These are phyloP conservation scores for Holothuria glaberrima DNA, from an alignment of 35 echinoderm and acorn worm genomes.

Conservation along the genomic window DNA sequence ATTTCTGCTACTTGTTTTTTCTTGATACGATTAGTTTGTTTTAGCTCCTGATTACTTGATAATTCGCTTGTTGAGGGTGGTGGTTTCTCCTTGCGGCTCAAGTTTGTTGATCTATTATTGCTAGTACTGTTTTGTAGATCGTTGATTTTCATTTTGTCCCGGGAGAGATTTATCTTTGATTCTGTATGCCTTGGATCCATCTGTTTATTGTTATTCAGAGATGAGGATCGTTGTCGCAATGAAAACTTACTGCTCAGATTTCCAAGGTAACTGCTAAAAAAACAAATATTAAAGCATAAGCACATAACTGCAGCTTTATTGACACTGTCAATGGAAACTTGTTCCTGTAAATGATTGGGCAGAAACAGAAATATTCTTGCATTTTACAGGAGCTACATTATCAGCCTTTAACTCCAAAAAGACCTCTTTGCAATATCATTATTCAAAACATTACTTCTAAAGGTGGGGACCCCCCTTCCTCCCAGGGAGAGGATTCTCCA, in stretches of 20 bases:
- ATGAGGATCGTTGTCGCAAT: constrained; percentile 13
- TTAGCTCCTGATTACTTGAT: constrained; percentile 16
- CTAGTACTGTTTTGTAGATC: constrained; percentile 63
- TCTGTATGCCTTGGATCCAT: constrained; percentile 45
- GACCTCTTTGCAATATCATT: too few species aligned
- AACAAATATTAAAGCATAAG: background rate
- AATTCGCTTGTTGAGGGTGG: constrained; percentile 32
- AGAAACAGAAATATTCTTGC: too few species aligned
- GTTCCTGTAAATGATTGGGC: too few species aligned
- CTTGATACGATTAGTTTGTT: constrained; percentile 23
- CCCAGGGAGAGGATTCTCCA: too few species aligned
- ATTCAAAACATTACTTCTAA: background rate
- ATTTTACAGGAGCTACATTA: too few species aligned
- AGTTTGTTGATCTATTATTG: constrained; percentile 15
- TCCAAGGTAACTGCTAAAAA: constrained; percentile 12
- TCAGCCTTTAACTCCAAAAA: too few species aligned
- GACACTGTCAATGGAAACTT: background rate
- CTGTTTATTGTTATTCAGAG: constrained; percentile 54
- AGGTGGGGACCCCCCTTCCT: too few species aligned
- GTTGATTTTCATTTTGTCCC: constrained; percentile 56
- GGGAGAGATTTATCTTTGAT: constrained; percentile 22
- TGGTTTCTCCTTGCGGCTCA: background rate
- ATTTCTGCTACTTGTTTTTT: constrained; percentile 26
- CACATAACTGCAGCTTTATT: background rate
- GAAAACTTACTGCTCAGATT: constrained; percentile 50